phyloP scores from a whole-genome alignment of 2,113 vertebrate species.

The Amazona guildingii region DNA sequence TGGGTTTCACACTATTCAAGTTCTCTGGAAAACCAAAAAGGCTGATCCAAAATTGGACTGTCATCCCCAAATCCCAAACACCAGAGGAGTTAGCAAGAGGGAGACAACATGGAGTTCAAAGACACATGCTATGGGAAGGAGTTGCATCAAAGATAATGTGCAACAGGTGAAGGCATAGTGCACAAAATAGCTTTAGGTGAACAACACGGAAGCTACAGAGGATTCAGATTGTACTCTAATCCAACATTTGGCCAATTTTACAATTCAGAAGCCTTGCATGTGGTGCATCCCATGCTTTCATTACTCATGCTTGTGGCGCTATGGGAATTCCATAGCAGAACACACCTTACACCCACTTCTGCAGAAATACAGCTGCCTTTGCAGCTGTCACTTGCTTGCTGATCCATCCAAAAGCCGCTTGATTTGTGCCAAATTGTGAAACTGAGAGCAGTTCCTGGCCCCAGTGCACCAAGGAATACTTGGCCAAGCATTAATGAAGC shows the following conservation, averaged over 20 bases:
- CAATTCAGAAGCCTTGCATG: neutral
- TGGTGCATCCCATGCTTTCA: neutral
- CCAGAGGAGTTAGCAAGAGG: neutral
- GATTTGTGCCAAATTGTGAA: neutral
- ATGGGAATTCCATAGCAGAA: neutral
- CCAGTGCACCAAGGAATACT: fast-evolving
- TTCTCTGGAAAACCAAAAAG: neutral
- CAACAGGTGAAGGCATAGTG: neutral
- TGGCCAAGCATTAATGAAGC: neutral
- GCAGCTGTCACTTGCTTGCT: neutral
- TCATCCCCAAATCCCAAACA: neutral
- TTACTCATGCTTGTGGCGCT: fast-evolving
- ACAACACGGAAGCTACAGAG: neutral
- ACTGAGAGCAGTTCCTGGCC: neutral
- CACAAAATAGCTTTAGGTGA: neutral
- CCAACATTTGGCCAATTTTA: neutral
- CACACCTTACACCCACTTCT: fast-evolving
- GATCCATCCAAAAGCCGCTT: neutral
- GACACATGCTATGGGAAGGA: neutral
- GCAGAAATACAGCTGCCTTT: neutral
- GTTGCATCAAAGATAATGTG: neutral
- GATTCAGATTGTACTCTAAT: neutral
- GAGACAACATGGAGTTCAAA: neutral
- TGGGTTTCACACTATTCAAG: neutral
- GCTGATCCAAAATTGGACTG: no score